phyloP scores from a whole-genome alignment of 1,140 invertebrate genomes.

The Euglossa dilemma region DNA sequence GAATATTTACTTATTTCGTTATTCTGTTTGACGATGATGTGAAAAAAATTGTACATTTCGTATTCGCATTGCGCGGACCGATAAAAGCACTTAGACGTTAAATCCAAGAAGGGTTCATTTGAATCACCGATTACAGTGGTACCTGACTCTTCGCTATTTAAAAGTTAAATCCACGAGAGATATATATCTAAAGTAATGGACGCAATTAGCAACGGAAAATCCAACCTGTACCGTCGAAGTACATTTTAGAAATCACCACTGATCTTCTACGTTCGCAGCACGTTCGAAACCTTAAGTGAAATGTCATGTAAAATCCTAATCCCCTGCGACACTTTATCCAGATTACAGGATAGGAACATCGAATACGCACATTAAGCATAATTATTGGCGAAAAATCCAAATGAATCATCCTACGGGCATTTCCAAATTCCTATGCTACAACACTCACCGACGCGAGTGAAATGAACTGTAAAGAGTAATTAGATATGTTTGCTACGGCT shows the following conservation, averaged over 20 bases:
- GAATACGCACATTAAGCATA: not conserved
- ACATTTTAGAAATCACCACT: not conserved
- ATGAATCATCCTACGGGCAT: not conserved
- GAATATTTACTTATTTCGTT: too few relatives aligned
- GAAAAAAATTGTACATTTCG: not conserved
- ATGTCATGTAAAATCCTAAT: not conserved
- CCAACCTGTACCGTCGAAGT: not conserved
- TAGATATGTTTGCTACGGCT: not conserved
- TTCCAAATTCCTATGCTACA: not conserved
- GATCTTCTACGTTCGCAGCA: not conserved
- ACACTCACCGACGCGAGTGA: too few relatives aligned
- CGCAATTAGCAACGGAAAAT: slow-evolving; percentile 37
- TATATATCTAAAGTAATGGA: slow-evolving; percentile 30
- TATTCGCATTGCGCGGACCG: not conserved
- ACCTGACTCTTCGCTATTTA: slow-evolving; percentile 17
- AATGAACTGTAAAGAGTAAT: too few relatives aligned
- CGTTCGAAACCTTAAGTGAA: not conserved
- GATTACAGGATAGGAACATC: not conserved
- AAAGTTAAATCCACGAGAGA: slow-evolving; percentile 45
- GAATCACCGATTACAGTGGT: not conserved
- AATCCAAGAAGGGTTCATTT: not conserved
- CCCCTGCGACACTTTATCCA: not conserved
- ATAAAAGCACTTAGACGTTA: not conserved
- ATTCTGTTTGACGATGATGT: not conserved
- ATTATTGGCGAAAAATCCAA: not conserved